A percentile compares a stretch with the other conserved stretches of the same genome.
phyloP scores from a whole-genome alignment of 2,797 vertebrate species.

The Myiotriccus ornatus region DNA sequence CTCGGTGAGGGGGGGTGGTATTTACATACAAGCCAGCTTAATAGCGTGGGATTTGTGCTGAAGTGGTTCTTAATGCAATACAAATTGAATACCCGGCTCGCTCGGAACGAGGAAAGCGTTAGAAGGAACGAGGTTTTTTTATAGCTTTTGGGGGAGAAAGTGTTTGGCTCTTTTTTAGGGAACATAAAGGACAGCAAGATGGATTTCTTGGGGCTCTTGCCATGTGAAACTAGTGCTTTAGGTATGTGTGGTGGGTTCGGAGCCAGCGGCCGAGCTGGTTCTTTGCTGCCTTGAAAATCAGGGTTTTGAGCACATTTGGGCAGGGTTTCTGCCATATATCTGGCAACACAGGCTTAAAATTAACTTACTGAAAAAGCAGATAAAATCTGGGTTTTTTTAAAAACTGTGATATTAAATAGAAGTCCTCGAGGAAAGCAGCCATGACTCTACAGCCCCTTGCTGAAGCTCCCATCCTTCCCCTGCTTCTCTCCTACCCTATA shows the following conservation, averaged over 20 bases:
- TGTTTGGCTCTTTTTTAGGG: neutral
- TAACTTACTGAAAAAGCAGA: neutral
- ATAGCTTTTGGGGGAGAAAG: slow-evolving; percentile 20
- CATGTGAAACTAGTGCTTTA: neutral
- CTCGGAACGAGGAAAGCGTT: neutral
- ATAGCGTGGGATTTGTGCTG: slow-evolving; percentile 42
- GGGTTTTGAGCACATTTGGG: neutral
- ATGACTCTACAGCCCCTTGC: neutral
- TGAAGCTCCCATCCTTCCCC: neutral
- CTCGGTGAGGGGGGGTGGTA: neutral
- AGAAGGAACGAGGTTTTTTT: neutral
- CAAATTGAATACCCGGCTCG: neutral
- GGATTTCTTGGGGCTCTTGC: slow-evolving; percentile 30
- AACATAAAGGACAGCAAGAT: neutral
- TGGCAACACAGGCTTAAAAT: neutral
- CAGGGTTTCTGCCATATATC: neutral
- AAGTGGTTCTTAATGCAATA: slow-evolving; percentile 44
- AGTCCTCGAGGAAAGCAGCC: neutral
- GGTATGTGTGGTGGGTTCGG: neutral
- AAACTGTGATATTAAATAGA: neutral
- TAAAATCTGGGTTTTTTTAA: neutral
- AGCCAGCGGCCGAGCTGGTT: neutral
- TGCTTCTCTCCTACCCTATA: slow-evolving; percentile 13
- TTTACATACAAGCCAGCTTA: slow-evolving; percentile 4
- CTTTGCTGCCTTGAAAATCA: neutral